Evolutionary conservation across 2,113 vertebrate genomes (phyloP).

Genomic region (Otolemur garnettii): DNA sequence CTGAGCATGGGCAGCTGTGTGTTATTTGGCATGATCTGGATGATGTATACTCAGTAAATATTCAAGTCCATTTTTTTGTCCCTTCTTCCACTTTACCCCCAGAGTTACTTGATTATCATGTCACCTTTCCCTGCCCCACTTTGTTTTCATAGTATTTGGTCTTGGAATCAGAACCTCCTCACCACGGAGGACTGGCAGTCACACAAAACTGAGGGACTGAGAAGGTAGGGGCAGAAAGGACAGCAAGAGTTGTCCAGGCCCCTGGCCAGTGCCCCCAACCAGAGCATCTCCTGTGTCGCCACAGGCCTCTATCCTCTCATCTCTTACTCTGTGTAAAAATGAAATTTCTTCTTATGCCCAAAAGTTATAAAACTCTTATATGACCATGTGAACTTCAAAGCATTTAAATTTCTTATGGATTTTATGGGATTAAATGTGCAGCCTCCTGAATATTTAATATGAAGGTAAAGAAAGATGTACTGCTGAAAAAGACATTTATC

Average conservation of each 20-base stretch:
- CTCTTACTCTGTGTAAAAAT: background rate
- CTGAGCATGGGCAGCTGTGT: accelerated
- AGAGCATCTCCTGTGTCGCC: background rate
- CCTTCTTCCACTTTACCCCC: background rate
- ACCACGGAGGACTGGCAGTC: no score
- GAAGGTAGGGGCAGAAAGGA: background rate
- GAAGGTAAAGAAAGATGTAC: background rate
- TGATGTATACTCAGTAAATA: background rate
- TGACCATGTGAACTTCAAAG: conserved; percentile 27
- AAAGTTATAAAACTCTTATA: background rate
- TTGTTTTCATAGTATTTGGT: accelerated
- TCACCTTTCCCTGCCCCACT: background rate
- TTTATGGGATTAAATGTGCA: background rate
- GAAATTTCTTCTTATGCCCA: background rate
- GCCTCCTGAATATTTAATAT: background rate
- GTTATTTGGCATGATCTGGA: accelerated
- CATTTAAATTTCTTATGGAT: conserved; percentile 18
- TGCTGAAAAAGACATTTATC: accelerated
- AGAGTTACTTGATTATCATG: background rate
- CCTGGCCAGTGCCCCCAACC: background rate
- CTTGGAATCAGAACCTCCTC: background rate
- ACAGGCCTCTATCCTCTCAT: background rate
- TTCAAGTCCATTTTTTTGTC: background rate
- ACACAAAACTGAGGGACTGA: accelerated
- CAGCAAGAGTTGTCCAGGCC: accelerated